These are phyloP conservation scores for Drosophila mayaguana DNA, from an alignment of 2,888 invertebrate genomes.

Conservation along the genomic window DNA sequence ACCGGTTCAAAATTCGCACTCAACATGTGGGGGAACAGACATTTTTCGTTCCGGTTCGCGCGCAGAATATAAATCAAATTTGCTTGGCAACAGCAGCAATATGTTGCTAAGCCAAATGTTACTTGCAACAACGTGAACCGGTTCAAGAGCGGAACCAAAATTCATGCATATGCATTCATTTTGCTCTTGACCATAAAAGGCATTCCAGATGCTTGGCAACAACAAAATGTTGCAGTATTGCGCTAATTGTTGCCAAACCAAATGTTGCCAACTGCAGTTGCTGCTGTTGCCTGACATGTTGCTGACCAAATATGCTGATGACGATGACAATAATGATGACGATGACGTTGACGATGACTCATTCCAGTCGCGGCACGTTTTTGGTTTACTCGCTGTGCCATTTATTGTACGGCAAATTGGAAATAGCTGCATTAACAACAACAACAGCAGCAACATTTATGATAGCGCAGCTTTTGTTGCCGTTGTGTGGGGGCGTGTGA, in stretches of 20 bases:
- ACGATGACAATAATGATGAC: neutral
- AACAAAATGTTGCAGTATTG: conserved; percentile 16
- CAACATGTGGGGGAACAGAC: neutral
- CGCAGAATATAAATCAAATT: neutral
- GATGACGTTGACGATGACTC: conserved; percentile 52
- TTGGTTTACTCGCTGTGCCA: conserved; percentile 31
- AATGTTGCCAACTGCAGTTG: conserved; percentile 33
- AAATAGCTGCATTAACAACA: conserved; percentile 52
- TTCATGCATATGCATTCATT: neutral
- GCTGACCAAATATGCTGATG: conserved; percentile 26
- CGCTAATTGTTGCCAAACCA: conserved; percentile 30
- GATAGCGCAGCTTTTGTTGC: conserved; percentile 2
- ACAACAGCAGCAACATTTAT: conserved; percentile 48
- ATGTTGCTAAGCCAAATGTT: neutral
- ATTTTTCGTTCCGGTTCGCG: neutral
- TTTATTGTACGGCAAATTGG: conserved; percentile 62
- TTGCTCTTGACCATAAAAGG: neutral
- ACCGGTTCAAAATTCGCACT: neutral
- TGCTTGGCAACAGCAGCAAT: neutral
- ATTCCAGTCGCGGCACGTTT: conserved; percentile 39
- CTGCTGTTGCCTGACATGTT: conserved; percentile 30
- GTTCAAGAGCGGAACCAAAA: neutral
- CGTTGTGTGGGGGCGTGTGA: conserved; percentile 60
- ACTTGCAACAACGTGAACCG: neutral
- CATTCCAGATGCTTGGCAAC: conserved; percentile 8